These are phyloP conservation scores for Trinectes maculatus DNA, from an alignment of 2,113 vertebrate species.

Conservation along the genomic window DNA sequence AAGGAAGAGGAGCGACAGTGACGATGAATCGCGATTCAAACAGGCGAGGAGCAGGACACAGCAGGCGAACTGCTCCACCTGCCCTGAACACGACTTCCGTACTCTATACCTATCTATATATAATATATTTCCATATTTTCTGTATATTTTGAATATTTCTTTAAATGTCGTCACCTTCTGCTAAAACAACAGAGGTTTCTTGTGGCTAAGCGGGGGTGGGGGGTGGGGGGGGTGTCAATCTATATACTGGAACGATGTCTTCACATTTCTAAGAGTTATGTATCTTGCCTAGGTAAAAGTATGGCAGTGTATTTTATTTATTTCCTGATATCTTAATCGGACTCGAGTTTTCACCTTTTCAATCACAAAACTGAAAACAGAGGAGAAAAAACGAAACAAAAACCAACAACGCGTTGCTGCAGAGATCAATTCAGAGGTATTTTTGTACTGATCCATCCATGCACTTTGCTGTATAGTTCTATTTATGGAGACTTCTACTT, in stretches of 20 bases:
- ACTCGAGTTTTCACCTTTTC: conserved; percentile 72
- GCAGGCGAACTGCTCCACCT: conserved; percentile 79
- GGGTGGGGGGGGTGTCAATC: conserved; percentile 28
- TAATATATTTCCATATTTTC: conserved; percentile 80
- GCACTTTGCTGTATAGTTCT: conserved; percentile 76
- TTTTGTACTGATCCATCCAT: conserved; percentile 79
- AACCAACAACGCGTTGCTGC: conserved; percentile 53
- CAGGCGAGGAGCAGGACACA: conserved; percentile 64
- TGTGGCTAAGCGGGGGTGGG: conserved; percentile 43
- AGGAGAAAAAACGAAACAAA: conserved; percentile 7
- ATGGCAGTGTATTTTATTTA: conserved; percentile 77
- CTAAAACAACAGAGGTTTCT: conserved; percentile 53
- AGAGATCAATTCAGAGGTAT: conserved; percentile 75
- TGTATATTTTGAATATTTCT: conserved; percentile 85
- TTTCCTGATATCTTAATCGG: conserved; percentile 72
- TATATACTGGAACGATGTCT: conserved; percentile 73
- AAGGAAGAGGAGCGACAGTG: conserved; percentile 43
- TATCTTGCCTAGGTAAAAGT: conserved; percentile 71
- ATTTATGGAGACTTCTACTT: conserved; percentile 72
- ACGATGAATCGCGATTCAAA: conserved; percentile 50
- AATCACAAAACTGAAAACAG: conserved; percentile 47
- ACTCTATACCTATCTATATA: conserved; percentile 76
- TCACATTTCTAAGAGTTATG: conserved; percentile 75
- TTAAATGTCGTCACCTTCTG: conserved; percentile 80
- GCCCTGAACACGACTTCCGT: conserved; percentile 83